Conservation (phyloP, 2,797 vertebrate genomes). For the Sitta carolinensis region DNA sequence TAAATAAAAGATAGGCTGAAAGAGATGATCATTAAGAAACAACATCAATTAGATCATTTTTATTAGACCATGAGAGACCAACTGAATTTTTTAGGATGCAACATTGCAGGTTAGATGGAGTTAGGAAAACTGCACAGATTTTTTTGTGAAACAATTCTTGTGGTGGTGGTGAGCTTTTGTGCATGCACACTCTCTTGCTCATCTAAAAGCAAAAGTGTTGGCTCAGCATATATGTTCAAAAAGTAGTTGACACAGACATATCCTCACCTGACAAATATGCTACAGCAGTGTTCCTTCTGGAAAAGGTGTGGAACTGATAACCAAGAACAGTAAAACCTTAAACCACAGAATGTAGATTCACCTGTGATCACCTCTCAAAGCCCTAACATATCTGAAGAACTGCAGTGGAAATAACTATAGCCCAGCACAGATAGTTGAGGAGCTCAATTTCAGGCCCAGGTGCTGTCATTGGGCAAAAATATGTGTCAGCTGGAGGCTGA, state of each 20-base stretch:
- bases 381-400: neutral
- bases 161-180: neutral
- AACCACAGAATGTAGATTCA: neutral
- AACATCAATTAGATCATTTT: neutral
- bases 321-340: neutral
- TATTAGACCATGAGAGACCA: neutral
- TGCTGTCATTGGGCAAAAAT: neutral
- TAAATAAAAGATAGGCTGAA: neutral
- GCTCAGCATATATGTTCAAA: neutral
- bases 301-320: neutral
- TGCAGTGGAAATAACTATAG: neutral
- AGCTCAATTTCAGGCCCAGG: neutral
- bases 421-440: neutral
- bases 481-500: neutral
- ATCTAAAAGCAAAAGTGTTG: neutral
- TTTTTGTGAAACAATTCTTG: neutral
- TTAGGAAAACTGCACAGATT: neutral
- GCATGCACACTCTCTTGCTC: neutral
- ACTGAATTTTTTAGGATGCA: neutral
- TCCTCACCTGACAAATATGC: neutral
- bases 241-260: neutral
- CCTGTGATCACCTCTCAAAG: fast-evolving
- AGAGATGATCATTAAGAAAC: neutral
- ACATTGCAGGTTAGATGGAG: neutral
- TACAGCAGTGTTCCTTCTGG: neutral